These are phyloP conservation scores for Rhyacophila brunnea DNA, from an alignment of 1,140 invertebrate genomes.

Conservation along the genomic window DNA sequence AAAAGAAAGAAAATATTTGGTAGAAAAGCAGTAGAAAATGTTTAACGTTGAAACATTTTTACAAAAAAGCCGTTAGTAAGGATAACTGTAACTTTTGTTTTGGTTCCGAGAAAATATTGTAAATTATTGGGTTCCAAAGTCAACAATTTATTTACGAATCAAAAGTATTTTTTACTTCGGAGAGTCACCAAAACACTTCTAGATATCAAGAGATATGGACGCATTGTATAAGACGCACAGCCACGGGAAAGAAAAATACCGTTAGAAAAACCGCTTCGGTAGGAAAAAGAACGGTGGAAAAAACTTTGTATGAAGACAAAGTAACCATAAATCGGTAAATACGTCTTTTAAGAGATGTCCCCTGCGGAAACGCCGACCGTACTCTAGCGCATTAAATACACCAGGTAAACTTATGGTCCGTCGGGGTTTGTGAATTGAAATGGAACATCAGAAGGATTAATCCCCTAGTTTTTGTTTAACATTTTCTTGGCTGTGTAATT, in stretches of 20 bases:
- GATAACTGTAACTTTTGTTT: conserved; percentile 1
- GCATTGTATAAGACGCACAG: background rate
- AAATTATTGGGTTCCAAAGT: conserved; percentile 25
- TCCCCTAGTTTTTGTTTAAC: conserved; percentile 32
- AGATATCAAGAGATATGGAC: conserved; percentile 34
- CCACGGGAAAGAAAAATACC: background rate
- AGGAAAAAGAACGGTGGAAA: conserved; percentile 15
- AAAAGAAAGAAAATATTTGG: no score
- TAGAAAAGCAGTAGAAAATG: no score
- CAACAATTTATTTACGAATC: conserved; percentile 32
- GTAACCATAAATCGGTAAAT: conserved; percentile 36
- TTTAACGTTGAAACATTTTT: no score
- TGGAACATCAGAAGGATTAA: conserved; percentile 32
- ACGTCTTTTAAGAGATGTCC: conserved; percentile 28
- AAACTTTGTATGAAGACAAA: conserved; percentile 37
- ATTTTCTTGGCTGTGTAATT: conserved; percentile 33
- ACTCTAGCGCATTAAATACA: conserved; percentile 23
- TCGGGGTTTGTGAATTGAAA: conserved; percentile 33
- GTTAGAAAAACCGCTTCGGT: conserved; percentile 5
- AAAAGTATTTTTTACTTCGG: conserved; percentile 32
- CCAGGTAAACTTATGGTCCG: conserved; percentile 29
- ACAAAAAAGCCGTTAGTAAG: no score
- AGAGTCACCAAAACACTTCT: conserved; percentile 17
- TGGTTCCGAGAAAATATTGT: conserved; percentile 17
- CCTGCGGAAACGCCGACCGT: conserved; percentile 18